Percentiles rank a stretch among this genome's conserved stretches.
Conservation (phyloP, 2,797 vertebrate species). For the Ctenopoma kingsleyae region DNA sequence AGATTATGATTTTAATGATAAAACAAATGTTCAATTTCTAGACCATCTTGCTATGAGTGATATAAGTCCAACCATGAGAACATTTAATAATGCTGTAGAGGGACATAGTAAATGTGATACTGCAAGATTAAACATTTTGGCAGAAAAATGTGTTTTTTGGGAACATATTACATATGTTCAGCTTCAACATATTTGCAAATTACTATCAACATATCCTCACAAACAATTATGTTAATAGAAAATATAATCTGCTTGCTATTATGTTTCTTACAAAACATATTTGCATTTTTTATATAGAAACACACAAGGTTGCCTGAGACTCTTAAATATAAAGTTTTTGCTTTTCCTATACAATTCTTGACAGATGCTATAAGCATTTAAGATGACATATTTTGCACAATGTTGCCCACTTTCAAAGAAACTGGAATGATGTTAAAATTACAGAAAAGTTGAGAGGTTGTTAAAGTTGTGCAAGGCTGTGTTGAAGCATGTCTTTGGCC, state of each 20-base stretch:
- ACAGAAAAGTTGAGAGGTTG: neutral
- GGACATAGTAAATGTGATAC: too few species aligned
- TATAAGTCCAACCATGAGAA: too few species aligned
- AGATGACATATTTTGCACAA: neutral
- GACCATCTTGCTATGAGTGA: too few species aligned
- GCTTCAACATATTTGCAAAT: too few species aligned
- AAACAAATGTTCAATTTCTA: too few species aligned
- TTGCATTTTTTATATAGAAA: neutral
- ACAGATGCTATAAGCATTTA: constrained; percentile 1
- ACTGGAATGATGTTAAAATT: constrained; percentile 8
- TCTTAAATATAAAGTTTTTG: neutral
- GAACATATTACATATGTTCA: too few species aligned
- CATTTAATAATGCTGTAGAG: too few species aligned
- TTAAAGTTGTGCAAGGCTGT: constrained; percentile 1
- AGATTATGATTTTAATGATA: too few species aligned
- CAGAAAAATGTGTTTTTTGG: too few species aligned
- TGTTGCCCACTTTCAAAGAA: neutral
- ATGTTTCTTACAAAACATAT: neutral
- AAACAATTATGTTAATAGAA: neutral
- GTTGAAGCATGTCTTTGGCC: constrained; percentile 13
- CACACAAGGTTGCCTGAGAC: neutral
- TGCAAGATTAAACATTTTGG: too few species aligned
- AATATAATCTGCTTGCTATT: neutral
- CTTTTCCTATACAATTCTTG: too few species aligned
- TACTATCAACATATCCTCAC: neutral